Base-by-base conservation (phyloP, 2,113 vertebrate genomes). In the Myotis yumanensis region DNA sequence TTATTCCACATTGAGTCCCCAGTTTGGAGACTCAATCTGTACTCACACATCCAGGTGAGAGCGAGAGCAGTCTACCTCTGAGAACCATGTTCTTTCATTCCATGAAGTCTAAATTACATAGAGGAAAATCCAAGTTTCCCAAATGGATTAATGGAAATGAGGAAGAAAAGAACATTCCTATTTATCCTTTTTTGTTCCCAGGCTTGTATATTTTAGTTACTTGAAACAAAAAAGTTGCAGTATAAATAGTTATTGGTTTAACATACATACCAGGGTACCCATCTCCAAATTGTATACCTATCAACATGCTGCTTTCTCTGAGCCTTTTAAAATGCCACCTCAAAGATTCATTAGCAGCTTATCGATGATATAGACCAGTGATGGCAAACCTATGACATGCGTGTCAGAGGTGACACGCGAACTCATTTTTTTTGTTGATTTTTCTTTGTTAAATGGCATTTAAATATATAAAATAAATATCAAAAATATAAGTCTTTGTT, bases 241-340 rank as follows among this genome's bases (percentile, higher is more conserved):
- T 12, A 40, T 62, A 8, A 79, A 25, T 1, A 64, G 12, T 12
- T 46, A 22, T 75, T 57, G 4, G 43, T 57, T 82, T 54, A 76
- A 62, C 40, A 59, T 30, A 18, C 7, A 7, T 30, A 3, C 2
- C 16, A 43, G 2, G 2, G 2, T 23, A 15, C 3, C 30, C 18
- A 43, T 30, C 18, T 83, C 62, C 46, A 83, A 15, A 30, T 79
- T 17, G 0, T 59, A 48, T 35, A 3, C 3, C 54, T 40, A 51
- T 43, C 14, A 43, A 80, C 5, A 52, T 30, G 22, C 32, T 32
- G n/a, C 12, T 68, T 66, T 77, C 54, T 5, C 16, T 68, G 16
- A 40, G 51, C 1, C 28, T 79, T 79, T 87, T 73, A 40, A 69
- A 43, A 77, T 23, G 4, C 11, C n/a, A 52, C 11, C 15, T 16